These are phyloP conservation scores for Motacilla alba DNA, from an alignment of 2,113 vertebrate species.

Conservation along the genomic window DNA sequence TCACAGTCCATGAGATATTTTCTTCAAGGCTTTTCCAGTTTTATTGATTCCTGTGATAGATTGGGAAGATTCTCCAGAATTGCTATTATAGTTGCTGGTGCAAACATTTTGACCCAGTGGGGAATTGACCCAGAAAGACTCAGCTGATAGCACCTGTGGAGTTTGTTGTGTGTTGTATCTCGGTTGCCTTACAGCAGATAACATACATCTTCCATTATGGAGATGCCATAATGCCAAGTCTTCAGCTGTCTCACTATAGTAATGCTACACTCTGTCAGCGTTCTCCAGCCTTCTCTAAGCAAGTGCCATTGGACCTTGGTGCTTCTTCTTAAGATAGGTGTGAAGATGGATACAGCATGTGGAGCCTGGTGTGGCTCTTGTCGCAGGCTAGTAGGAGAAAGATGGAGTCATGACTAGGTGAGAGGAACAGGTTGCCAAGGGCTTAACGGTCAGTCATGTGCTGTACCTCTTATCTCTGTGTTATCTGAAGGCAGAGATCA, in stretches of 20 bases:
- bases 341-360: fast-evolving
- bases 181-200: not conserved
- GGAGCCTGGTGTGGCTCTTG: not conserved
- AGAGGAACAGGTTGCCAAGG: not conserved
- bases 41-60: not conserved
- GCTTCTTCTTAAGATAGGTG: not conserved
- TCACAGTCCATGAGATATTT: not conserved
- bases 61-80: not conserved
- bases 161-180: not conserved
- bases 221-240: not conserved
- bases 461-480: not conserved
- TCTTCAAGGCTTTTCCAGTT: not conserved
- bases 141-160: not conserved
- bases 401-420: not conserved
- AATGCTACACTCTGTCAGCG: not conserved
- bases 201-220: not conserved
- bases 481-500: not conserved
- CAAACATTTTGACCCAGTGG: not conserved
- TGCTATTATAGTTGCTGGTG: not conserved
- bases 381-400: not conserved
- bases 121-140: not conserved
- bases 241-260: not conserved
- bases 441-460: not conserved
- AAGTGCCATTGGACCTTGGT: not conserved
- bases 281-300: not conserved